A percentile compares a stretch with the other conserved stretches of the same genome.
phyloP scores from a whole-genome alignment of 2,888 invertebrate species.

The Leptopilina myrica region DNA sequence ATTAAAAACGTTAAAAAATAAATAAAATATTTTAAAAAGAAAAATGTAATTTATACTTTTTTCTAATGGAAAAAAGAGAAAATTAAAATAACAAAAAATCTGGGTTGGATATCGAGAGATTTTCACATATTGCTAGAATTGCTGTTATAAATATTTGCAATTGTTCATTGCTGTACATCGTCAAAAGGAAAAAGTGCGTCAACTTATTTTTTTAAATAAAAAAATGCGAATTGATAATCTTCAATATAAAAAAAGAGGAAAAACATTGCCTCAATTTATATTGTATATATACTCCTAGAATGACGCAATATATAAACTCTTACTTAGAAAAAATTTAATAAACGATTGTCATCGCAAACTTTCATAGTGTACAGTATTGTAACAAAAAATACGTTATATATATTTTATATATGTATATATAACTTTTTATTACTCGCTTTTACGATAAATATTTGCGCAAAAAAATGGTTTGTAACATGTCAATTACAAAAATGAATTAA shows the following conservation, averaged over 20 bases:
- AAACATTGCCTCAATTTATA: neutral
- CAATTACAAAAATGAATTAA: conserved; percentile 61
- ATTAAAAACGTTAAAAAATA: neutral
- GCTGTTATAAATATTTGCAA: conserved; percentile 15
- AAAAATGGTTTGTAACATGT: conserved; percentile 65
- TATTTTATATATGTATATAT: conserved; percentile 64
- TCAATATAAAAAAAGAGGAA: neutral
- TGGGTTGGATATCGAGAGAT: conserved; percentile 20
- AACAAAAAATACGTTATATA: conserved; percentile 61
- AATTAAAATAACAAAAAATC: neutral
- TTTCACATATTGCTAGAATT: neutral
- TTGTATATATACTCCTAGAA: neutral
- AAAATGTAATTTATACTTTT: neutral
- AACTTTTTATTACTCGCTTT: conserved; percentile 65
- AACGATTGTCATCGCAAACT: conserved; percentile 44
- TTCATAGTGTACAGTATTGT: conserved; percentile 63
- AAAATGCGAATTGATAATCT: conserved; percentile 27
- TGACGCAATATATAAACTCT: conserved; percentile 19
- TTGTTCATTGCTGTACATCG: conserved; percentile 31
- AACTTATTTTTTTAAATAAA: conserved; percentile 20
- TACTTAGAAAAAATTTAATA: conserved; percentile 39
- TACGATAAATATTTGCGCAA: conserved; percentile 57
- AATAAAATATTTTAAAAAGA: neutral
- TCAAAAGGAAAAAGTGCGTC: conserved; percentile 1
- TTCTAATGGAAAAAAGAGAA: neutral